Evolutionary conservation across 2,888 invertebrate genomes (phyloP).

Genomic region (Tuberolachnus salignus): DNA sequence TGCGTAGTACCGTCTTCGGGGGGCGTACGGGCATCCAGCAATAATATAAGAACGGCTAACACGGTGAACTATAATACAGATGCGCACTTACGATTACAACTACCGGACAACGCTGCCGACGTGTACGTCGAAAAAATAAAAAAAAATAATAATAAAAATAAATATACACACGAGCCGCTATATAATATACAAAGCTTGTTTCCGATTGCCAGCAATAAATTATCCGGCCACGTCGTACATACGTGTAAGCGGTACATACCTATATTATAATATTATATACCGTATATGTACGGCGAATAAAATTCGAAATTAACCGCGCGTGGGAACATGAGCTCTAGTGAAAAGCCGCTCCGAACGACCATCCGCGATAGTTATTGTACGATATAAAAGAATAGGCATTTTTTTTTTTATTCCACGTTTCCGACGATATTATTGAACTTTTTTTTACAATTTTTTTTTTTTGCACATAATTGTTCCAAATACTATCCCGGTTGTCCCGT

Average conservation of each 20-base stretch:
- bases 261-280: not conserved
- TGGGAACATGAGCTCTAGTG: conserved; percentile 28
- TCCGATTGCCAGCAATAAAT: conserved; percentile 32
- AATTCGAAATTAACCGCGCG: conserved; percentile 13
- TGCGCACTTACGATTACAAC: conserved; percentile 41
- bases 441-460: no score
- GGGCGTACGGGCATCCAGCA: conserved; percentile 14
- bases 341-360: conserved; percentile 26
- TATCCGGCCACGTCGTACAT: no score
- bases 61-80: conserved; percentile 42
- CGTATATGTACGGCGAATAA: not conserved
- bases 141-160: no score
- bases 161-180: not conserved
- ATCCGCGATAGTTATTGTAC: not conserved
- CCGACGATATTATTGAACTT: no score
- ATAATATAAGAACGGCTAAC: conserved; percentile 26
- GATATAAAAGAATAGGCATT: no score
- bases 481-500: no score
- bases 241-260: not conserved
- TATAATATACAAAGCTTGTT: conserved; percentile 31
- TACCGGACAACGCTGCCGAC: conserved; percentile 38
- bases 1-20: conserved; percentile 1
- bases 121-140: not conserved
- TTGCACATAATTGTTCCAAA: no score
- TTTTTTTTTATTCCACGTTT: no score